Conservation (phyloP, 2,113 vertebrate genomes). For the Mormyrus lacerda region DNA sequence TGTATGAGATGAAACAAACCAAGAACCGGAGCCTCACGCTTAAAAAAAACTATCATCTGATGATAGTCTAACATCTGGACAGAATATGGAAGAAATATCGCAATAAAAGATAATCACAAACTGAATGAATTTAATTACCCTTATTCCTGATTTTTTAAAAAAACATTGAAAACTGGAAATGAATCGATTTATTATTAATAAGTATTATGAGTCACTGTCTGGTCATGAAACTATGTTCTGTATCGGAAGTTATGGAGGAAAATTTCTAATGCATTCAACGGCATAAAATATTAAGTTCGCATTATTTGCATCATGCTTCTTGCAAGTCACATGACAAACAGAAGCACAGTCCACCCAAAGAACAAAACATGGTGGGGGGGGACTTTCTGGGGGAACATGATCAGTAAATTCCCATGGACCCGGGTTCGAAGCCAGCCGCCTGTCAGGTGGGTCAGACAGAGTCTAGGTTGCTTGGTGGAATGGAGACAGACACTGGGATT, state of each 20-base stretch:
- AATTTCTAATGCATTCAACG: background rate
- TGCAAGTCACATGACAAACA: background rate
- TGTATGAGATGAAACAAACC: background rate
- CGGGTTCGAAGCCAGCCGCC: background rate
- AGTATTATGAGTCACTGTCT: background rate
- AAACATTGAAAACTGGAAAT: background rate
- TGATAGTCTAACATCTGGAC: background rate
- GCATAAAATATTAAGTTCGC: background rate
- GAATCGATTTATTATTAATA: background rate
- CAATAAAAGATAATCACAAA: background rate
- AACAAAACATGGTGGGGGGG: background rate
- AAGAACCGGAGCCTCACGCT: background rate
- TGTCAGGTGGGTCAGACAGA: background rate
- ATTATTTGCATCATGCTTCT: background rate
- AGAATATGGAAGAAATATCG: background rate
- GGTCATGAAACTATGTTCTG: background rate
- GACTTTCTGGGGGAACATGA: background rate
- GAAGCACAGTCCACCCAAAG: background rate
- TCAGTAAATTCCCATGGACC: background rate
- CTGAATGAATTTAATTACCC: background rate
- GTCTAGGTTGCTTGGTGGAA: background rate
- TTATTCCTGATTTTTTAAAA: background rate
- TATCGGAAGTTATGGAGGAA: background rate
- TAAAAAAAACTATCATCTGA: background rate
- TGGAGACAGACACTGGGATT: too few species aligned